Base-by-base conservation (phyloP, 2,888 invertebrate genomes). In the Drosophila anomelani region DNA sequence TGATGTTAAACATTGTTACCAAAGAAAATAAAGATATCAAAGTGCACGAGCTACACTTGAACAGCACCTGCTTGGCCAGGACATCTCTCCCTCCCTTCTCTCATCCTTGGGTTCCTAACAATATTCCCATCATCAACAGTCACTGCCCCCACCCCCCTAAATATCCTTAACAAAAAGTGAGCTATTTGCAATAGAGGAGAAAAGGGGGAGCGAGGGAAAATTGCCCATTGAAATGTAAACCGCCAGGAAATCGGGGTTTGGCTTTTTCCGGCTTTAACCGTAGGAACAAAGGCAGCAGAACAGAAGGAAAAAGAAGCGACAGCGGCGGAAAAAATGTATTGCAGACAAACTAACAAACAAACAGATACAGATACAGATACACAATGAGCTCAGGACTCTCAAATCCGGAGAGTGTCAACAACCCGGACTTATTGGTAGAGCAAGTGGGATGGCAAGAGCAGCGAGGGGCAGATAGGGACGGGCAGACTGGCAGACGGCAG, bases 191-290 rank as follows among this genome's bases (percentile, higher is more conserved):
- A 38, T 29, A 66, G 54, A 39, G 51, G 47, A 57, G 54, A 77
- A 63, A 70, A 63, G 55, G 66, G 64, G 67, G 55, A 64, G 49
- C 67, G 55, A 55, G 26, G 61, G 71, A 81, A 82, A 81, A 85
- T 87, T 85, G 85, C 85, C 87, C 85, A 85, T 87, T 87, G 85
- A 85, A 85, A 85, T 85, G 85, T 87, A 87, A 85, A 85, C 85
- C 81, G 75, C 81, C 85, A 82, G 85, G 87, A 85, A 85, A 85
- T 87, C 85, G 82, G 82, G 90, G 82, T 89, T 89, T 88, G 90
- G 83, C 88, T 89, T 86, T 83, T 90, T 90, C 90, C 90, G 90
- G 90, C 86, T 90, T 89, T 86, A 78, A 76, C 73, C 32, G 29
- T 51, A 47, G 54, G 78, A 84, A 84, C 86, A 84, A 84, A 75